phyloP scores from a whole-genome alignment of 2,113 vertebrate species.

The Bolborhynchus lineola region DNA sequence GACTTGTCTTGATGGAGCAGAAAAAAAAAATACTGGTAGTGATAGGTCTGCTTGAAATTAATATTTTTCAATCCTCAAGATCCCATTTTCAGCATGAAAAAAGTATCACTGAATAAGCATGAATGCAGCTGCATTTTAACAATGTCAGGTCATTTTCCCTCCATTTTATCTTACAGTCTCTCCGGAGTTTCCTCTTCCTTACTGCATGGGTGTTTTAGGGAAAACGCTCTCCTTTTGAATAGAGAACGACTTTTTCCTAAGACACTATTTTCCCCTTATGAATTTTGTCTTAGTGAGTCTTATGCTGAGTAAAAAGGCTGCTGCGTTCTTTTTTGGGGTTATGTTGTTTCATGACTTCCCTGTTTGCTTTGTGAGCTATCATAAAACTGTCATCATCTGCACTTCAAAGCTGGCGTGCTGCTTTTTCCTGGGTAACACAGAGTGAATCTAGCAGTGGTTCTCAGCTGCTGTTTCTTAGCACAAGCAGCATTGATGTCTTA shows the following conservation, averaged over 20 bases:
- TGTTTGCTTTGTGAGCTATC: background rate
- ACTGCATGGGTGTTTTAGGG: background rate
- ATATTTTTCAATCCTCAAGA: background rate
- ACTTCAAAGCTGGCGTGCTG: background rate
- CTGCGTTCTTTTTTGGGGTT: background rate
- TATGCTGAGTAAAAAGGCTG: background rate
- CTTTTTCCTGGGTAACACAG: background rate
- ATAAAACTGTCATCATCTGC: slow-evolving; percentile 9
- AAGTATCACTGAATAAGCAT: background rate
- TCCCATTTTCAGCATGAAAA: background rate
- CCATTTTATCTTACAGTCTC: background rate
- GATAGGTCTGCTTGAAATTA: background rate
- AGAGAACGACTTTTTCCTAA: background rate
- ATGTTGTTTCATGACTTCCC: background rate
- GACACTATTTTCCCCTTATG: background rate
- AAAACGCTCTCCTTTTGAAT: background rate
- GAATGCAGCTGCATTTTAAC: slow-evolving; percentile 3
- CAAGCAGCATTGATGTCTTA: accelerated
- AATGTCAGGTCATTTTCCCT: background rate
- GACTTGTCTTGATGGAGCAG: background rate
- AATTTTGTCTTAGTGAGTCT: background rate
- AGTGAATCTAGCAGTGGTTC: background rate
- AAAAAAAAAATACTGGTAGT: background rate
- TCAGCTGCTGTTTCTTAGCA: background rate
- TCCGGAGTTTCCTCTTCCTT: background rate